Conservation (phyloP, 2,888 invertebrate genomes). For the Dryocosmus kuriphilus region DNA sequence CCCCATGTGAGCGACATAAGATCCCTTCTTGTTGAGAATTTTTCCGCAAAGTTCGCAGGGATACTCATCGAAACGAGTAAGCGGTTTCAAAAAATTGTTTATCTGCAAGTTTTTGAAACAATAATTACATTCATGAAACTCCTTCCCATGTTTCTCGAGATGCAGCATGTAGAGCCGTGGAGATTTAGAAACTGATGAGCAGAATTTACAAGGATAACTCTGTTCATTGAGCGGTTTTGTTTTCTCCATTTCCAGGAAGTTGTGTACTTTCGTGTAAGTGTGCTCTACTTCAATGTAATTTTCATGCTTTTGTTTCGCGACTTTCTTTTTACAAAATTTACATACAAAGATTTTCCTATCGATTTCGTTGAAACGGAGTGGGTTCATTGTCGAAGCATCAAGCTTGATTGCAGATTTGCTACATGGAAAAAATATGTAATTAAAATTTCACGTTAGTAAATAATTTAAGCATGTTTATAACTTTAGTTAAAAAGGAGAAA, state of each 20-base stretch:
- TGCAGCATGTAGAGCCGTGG: background rate
- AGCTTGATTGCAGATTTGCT: background rate
- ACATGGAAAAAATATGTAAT: background rate
- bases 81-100: background rate
- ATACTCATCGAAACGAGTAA: background rate
- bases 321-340: background rate
- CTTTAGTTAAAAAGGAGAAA: background rate
- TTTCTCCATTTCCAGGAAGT: background rate
- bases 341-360: constrained; percentile 12
- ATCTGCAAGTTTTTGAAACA: background rate
- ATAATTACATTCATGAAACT: background rate
- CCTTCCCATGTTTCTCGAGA: background rate
- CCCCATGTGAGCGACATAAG: background rate
- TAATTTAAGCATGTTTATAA: background rate
- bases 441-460: background rate
- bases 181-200: background rate
- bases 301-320: background rate
- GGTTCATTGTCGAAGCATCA: background rate
- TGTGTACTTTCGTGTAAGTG: background rate
- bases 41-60: constrained; percentile 1
- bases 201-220: background rate
- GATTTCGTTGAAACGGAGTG: background rate
- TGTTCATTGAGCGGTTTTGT: background rate
- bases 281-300: background rate
- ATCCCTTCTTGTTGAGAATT: background rate